Evolutionary conservation across 92 coral and sea anemone genomes (phyloP), one percentile per base, ranked within the genome.

Genomic region (Porites rus): DNA sequence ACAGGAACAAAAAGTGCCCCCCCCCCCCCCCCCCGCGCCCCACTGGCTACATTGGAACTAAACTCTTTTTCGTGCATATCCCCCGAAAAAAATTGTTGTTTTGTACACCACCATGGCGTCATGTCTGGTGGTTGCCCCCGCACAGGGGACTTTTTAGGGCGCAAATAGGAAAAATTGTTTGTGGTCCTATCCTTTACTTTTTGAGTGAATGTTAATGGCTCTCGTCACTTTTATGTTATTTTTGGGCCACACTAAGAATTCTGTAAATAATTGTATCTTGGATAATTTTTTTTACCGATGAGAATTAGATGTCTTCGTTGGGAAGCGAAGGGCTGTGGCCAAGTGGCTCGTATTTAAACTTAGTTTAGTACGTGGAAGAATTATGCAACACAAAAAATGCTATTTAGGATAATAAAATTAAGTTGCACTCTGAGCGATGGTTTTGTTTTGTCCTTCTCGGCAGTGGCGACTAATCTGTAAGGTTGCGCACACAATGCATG

Each of bases 361-460:
- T 77, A 80, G 17, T 52, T 68, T 80, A 17, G 68, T 58, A 67
- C 54, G 52, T 80, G 75, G 19, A 54, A 51, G 54, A 67, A 16
- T 16, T 28, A 31, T 67, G 84, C 65, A 52, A 80, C 66, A 51
- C 75, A 51, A 24, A 18, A 80, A 80, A 67, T 69, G 74, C 76
- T 80, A 69, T 80, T 67, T 80, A 80, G 75, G 84, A 67, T 80
- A 80, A 51, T 67, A 80, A 80, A 80, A 69, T 68, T 80, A 51
- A 67, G 84, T 80, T 52, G 76, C 84, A 80, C 53, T 54, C 76
- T 80, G 67, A 16, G 28, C 38, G 17, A 38, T 67, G 59, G 24
- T 20, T 62, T 24, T 19, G 3, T 7, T 62, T 21, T 17, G 21
- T n/a, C 2, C 17, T 10, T 31, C 16, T 12, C 10, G 16, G 22